phyloP scores from a whole-genome alignment of 2,888 invertebrate species.

The Pachymerium ferrugineum region DNA sequence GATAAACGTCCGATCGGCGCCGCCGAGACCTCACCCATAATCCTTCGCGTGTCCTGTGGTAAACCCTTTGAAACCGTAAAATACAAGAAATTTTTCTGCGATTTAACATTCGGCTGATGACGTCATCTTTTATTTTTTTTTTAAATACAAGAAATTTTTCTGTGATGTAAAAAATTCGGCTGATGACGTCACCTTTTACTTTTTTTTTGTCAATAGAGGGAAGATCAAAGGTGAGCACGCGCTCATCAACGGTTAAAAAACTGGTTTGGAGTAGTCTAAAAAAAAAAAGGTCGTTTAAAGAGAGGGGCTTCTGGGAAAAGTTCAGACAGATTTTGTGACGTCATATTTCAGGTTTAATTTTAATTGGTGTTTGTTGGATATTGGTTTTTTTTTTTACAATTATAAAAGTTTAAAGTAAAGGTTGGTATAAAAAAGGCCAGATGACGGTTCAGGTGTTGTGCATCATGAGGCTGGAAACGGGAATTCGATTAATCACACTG shows the following conservation, averaged over 20 bases:
- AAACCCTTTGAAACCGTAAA: conserved; percentile 5
- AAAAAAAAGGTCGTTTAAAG: background rate
- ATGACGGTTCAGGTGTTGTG: conserved; percentile 18
- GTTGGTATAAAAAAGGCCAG: background rate
- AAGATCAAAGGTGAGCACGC: background rate
- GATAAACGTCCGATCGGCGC: conserved; percentile 30
- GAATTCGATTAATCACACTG: conserved; percentile 30
- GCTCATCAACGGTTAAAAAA: background rate
- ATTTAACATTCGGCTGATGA: too few relatives aligned
- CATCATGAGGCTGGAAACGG: conserved; percentile 16
- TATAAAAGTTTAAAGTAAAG: background rate
- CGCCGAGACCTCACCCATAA: conserved; percentile 6
- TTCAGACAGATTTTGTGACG: too few relatives aligned
- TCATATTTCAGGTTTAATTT: too few relatives aligned
- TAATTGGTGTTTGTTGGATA: too few relatives aligned
- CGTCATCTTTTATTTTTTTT: too few relatives aligned
- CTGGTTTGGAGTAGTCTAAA: background rate
- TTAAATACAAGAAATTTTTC: background rate
- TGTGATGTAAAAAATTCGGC: background rate
- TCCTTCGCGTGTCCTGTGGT: background rate
- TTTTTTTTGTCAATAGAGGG: background rate
- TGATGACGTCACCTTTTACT: too few relatives aligned
- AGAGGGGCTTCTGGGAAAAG: background rate
- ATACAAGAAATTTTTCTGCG: background rate
- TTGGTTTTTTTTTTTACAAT: background rate